These are phyloP conservation scores for Theristicus caerulescens DNA, from an alignment of 2,113 vertebrate genomes.

Conservation along the genomic window DNA sequence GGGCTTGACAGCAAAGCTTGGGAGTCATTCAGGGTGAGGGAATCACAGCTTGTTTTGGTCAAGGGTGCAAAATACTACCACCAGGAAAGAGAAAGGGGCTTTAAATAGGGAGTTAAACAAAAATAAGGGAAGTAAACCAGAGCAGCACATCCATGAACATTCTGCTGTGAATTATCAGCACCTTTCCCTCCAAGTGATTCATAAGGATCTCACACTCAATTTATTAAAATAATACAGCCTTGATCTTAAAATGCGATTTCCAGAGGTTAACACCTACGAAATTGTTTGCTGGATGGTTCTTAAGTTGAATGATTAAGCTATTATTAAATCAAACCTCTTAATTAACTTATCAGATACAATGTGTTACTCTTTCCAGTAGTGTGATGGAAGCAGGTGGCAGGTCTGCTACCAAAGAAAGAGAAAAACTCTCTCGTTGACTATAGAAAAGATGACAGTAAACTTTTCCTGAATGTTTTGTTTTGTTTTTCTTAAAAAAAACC, in stretches of 20 bases:
- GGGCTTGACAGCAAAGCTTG: neutral
- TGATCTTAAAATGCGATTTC: neutral
- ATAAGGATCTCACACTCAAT: neutral
- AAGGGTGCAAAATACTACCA: neutral
- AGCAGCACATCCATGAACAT: accelerated
- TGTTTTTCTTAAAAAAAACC: neutral
- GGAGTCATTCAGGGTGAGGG: accelerated
- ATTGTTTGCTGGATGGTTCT: neutral
- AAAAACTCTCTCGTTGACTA: accelerated
- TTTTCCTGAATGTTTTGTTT: neutral
- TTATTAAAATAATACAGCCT: neutral
- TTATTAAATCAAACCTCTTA: neutral
- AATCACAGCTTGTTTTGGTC: accelerated
- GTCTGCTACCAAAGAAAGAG: neutral
- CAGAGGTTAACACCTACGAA: neutral
- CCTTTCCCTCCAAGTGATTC: neutral
- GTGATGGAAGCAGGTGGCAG: neutral
- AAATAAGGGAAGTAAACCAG: neutral
- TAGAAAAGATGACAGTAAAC: neutral
- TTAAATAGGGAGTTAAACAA: neutral
- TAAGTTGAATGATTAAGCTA: neutral
- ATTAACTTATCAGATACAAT: neutral
- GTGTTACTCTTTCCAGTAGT: neutral
- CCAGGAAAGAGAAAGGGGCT: neutral
- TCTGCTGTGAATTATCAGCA: neutral